phyloP scores from a whole-genome alignment of 2,888 invertebrate species.

The Xiphydria camelus region DNA sequence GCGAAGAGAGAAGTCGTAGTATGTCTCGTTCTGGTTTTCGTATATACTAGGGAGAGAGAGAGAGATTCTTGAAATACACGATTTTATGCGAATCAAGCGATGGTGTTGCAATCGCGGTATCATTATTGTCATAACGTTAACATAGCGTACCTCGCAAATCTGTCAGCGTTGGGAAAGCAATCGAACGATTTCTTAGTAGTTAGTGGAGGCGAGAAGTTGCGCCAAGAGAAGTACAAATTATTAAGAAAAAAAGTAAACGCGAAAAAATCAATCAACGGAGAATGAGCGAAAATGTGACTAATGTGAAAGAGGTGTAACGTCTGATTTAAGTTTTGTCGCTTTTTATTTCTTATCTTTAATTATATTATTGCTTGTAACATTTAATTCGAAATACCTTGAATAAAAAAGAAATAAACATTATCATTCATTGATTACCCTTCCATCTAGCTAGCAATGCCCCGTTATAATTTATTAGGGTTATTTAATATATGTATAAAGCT shows the following conservation, averaged over 20 bases:
- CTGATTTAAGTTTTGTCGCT: constrained; percentile 46
- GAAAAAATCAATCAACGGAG: constrained; percentile 39
- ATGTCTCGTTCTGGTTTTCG: too few species aligned
- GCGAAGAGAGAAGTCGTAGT: too few species aligned
- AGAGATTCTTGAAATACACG: too few species aligned
- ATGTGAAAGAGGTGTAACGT: constrained; percentile 46
- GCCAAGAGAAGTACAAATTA: constrained; percentile 50
- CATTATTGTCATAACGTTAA: constrained; percentile 40
- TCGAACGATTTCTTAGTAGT: constrained; percentile 39
- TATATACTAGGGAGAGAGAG: too few species aligned
- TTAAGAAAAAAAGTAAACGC: constrained; percentile 29
- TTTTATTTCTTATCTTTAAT: constrained; percentile 45
- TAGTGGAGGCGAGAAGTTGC: constrained; percentile 39
- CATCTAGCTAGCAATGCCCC: constrained; percentile 14
- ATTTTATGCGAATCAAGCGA: constrained; percentile 35
- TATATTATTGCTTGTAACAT: constrained; percentile 48
- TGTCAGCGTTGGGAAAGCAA: constrained; percentile 45
- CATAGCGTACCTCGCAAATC: constrained; percentile 39
- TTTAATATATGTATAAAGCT: too few species aligned
- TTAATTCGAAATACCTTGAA: constrained; percentile 46
- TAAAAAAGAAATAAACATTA: constrained; percentile 46
- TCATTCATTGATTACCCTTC: constrained; percentile 29
- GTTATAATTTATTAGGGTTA: too few species aligned
- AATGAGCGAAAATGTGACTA: constrained; percentile 20
- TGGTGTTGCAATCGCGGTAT: constrained; percentile 32